These are phyloP conservation scores for Antechinus flavipes DNA, from an alignment of 2,113 vertebrate species.

Conservation along the genomic window DNA sequence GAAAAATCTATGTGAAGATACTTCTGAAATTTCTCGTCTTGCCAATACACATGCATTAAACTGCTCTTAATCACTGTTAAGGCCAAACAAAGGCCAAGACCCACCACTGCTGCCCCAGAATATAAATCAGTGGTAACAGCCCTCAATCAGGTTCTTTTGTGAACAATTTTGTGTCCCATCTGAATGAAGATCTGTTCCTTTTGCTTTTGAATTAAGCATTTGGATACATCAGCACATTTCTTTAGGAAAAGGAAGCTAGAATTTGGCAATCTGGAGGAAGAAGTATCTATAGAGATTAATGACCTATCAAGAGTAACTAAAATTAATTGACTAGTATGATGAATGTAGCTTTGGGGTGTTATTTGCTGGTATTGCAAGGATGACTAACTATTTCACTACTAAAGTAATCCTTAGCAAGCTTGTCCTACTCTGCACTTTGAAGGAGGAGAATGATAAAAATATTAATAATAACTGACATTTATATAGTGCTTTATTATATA, in stretches of 20 bases:
- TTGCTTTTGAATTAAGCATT: conserved; percentile 4
- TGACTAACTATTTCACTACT: neutral
- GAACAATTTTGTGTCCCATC: neutral
- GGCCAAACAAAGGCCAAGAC: neutral
- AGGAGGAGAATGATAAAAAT: neutral
- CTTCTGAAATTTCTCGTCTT: neutral
- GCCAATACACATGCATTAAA: neutral
- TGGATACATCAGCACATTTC: conserved; percentile 39
- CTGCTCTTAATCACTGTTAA: neutral
- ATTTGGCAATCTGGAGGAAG: conserved; percentile 36
- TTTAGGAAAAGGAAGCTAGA: conserved; percentile 29
- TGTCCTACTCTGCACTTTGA: neutral
- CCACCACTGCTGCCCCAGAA: neutral
- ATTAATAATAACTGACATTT: neutral
- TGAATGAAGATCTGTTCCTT: neutral
- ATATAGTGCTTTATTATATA: neutral
- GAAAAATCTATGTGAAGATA: neutral
- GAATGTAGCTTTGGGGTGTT: neutral
- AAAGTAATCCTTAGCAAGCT: neutral
- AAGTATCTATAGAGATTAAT: conserved; percentile 57
- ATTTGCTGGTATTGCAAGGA: neutral
- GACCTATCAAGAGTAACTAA: conserved; percentile 4
- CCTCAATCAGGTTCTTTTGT: neutral
- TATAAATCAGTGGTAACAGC: conserved; percentile 28
- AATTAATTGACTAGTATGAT: conserved; percentile 57